Base-by-base conservation (phyloP, 35 echinoderm and acorn worm genomes). In the Chiridota heheva region DNA sequence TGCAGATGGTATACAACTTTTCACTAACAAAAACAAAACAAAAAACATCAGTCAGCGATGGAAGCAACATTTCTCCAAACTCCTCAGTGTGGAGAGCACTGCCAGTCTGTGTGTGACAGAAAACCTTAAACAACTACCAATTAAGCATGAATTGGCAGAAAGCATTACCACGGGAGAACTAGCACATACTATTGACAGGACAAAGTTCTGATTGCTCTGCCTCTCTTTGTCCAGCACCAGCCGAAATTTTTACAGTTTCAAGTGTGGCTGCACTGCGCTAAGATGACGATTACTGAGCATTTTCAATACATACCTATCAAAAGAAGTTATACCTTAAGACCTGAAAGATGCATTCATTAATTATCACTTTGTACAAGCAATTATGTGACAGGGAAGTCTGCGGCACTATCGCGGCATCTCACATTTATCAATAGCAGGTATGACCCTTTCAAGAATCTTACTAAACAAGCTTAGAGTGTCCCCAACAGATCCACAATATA, bases 401-500 rank as follows among this genome's bases (percentile, higher is more conserved):
- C 51, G 78, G 60, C 2, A 82, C 40, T 82, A 64, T 40, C 78
- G 78, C 31, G 78, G 78, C 20, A 82, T 82, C 33, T 46, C 38
- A 25, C 27, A 61, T 20, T 18, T 58, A 18, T 80, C 76, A 40
- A 58, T 60, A 26, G 53, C 76, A 32, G 51, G 76, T 38, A 80
- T 61, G 26, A 38, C 63, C 46, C 63, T 80, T 60, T 51, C 33
- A 22, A 58, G 68, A 63, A 29, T 34, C 1, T 63, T 44, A 67
- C 40, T 82, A 20, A 36, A 77, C 38, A 44, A 51, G 27, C 45
- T 77, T 17, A 77, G 37, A 49, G 44, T 51, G 36, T 44, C 27
- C 73, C 73, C 47, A 33, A 18, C 29, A 44, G 73, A 27, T 56
- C 44, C 73, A 20, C 43, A 27, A 77, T 77, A 2, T 27, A 77